Conservation (phyloP, 1,140 invertebrate species). For the Gryllus bimaculatus region DNA sequence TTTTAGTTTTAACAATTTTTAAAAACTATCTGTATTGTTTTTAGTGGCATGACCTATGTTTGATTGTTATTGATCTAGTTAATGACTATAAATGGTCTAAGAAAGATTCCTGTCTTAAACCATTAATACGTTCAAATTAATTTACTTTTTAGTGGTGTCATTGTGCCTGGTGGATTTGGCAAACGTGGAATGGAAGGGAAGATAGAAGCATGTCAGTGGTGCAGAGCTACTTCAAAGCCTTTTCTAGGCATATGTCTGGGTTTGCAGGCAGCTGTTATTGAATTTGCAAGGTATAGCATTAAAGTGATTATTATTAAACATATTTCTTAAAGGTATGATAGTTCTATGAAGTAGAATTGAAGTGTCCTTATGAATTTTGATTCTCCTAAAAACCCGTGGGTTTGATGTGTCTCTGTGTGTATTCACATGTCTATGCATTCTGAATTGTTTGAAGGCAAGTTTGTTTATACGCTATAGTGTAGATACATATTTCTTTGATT, state of each 20-base stretch:
- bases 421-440: too few species aligned
- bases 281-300: constrained; percentile 61
- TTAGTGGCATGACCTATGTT: background rate
- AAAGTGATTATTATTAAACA: background rate
- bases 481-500: too few species aligned
- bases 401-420: too few species aligned
- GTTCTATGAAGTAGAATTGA: too few species aligned
- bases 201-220: constrained; percentile 89
- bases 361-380: too few species aligned
- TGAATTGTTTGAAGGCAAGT: too few species aligned
- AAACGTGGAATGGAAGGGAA: constrained; percentile 93
- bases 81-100: too few species aligned
- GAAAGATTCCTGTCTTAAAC: too few species aligned
- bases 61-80: background rate
- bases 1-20: background rate
- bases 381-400: too few species aligned
- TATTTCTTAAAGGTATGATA: background rate
- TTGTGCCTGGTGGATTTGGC: constrained; percentile 97
- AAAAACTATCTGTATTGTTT: background rate
- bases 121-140: too few species aligned
- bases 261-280: constrained; percentile 92
- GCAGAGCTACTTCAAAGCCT: constrained; percentile 78
- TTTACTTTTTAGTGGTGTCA: constrained; percentile 62
- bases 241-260: constrained; percentile 95
- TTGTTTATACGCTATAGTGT: too few species aligned